These are phyloP conservation scores for Lathronympha strigana DNA, from an alignment of 2,888 invertebrate genomes.

Conservation along the genomic window DNA sequence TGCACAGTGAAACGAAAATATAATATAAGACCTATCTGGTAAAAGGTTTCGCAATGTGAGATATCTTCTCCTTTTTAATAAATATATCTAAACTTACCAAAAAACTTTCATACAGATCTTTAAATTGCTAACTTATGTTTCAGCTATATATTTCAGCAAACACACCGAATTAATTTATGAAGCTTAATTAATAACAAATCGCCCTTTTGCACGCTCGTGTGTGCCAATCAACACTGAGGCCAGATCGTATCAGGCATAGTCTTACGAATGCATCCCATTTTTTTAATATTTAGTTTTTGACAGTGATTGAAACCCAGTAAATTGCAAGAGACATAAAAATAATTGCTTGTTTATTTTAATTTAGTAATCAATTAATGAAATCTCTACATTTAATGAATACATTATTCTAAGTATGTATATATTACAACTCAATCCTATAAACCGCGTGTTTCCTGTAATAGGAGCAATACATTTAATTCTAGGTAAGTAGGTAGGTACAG, in stretches of 20 bases:
- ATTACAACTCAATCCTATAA: too few relatives aligned
- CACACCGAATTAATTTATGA: background rate
- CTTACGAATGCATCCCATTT: background rate
- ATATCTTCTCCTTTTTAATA: too few relatives aligned
- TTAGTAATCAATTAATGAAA: background rate
- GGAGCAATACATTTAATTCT: too few relatives aligned
- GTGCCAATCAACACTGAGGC: slow-evolving; percentile 29
- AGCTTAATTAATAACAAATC: slow-evolving; percentile 1
- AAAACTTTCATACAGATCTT: too few relatives aligned
- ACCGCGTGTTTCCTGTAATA: too few relatives aligned
- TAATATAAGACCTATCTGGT: too few relatives aligned
- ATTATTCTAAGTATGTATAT: too few relatives aligned
- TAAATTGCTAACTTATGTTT: background rate
- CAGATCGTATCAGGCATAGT: background rate
- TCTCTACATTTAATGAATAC: background rate
- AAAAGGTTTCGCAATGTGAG: too few relatives aligned
- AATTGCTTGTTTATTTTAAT: background rate
- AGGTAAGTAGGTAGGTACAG: too few relatives aligned
- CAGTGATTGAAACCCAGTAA: slow-evolving; percentile 2
- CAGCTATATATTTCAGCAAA: too few relatives aligned
- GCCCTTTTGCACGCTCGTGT: slow-evolving; percentile 13
- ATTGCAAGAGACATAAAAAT: background rate
- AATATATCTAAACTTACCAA: too few relatives aligned
- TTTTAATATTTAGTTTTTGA: background rate
- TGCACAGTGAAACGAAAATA: too few relatives aligned